phyloP scores from a whole-genome alignment of 2,113 vertebrate genomes.

The Hydrolagus affinis region DNA sequence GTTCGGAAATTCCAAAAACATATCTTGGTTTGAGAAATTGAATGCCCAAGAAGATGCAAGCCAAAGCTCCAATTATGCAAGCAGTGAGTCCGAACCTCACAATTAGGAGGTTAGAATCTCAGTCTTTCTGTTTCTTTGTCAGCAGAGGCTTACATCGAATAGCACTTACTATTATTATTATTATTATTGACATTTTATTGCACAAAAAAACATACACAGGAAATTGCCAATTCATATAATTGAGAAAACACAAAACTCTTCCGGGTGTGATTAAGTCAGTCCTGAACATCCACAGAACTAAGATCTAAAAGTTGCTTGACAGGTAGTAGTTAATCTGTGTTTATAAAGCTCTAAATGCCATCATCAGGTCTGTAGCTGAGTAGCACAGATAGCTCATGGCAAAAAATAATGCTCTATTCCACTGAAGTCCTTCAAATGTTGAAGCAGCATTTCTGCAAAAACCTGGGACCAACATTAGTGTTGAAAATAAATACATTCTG shows the following conservation, averaged over 20 bases:
- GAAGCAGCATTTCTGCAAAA: neutral
- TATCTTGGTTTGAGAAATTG: neutral
- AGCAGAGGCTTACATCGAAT: neutral
- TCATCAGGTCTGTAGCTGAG: neutral
- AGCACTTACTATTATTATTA: neutral
- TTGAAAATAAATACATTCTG: neutral
- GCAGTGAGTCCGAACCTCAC: neutral
- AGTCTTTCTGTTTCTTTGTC: neutral
- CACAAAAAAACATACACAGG: neutral
- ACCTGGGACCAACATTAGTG: neutral
- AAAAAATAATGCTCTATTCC: neutral
- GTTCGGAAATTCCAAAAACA: neutral
- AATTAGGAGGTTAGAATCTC: constrained; percentile 1
- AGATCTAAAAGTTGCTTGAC: constrained; percentile 13
- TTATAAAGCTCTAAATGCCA: neutral
- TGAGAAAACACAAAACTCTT: constrained; percentile 6
- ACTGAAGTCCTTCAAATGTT: neutral
- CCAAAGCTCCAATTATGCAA: neutral
- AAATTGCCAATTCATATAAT: neutral
- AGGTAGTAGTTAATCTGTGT: neutral
- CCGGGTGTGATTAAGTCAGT: constrained; percentile 18
- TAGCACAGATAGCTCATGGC: neutral
- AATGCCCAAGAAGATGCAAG: neutral
- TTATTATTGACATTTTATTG: neutral
- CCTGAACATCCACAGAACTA: neutral